Base-by-base conservation (phyloP, 2,797 vertebrate species). In the Neopelma chrysocephalum region DNA sequence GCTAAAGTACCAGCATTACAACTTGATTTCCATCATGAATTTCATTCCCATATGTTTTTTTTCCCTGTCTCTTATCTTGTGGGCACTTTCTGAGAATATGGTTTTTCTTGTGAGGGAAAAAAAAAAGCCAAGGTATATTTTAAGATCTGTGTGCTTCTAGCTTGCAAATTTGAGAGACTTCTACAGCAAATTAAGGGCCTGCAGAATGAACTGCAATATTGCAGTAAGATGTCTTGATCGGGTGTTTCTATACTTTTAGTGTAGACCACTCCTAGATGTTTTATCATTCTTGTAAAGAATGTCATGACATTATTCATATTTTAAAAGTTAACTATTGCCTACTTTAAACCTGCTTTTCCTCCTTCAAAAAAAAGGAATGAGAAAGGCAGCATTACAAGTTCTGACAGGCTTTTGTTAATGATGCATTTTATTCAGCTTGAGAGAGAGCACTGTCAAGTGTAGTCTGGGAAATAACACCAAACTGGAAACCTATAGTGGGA, bases 341-440 rank as follows among this genome's bases (percentile, higher is more conserved):
- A 54, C 51, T 84, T 87, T 58, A 87, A 92, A 89, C 64, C 60
- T 93, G 64, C 48, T 89, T 92, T 92, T 94, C 71, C 38, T 92
- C 66, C 27, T 77, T 93, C 5, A 47, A 16, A 70, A 88, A 20
- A 78, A 27, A 51, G 19, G 18, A 84, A 42, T 45, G 42, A 90
- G 64, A 87, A 53, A 77, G 57, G 60, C 64, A 85, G 38, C 40
- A 43, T 71, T 34, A 34, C 93, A 83, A 87, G 91, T 94, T 91
- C 65, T 81, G 88, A 71, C 92, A 95, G 45, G 87, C 58, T 71
- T 96, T 83, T 82, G 50, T 89, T 97, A 87, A 87, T 85, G 64
- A 76, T 81, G 76, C 36, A 13, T 86, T 92, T 89, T 89, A 69
- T 85, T 85, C 57, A 47, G 20, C 42, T 68, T 61, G 77, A 79